Evolutionary conservation across 2,797 vertebrate genomes (phyloP).

Genomic region (Salarias fasciatus): DNA sequence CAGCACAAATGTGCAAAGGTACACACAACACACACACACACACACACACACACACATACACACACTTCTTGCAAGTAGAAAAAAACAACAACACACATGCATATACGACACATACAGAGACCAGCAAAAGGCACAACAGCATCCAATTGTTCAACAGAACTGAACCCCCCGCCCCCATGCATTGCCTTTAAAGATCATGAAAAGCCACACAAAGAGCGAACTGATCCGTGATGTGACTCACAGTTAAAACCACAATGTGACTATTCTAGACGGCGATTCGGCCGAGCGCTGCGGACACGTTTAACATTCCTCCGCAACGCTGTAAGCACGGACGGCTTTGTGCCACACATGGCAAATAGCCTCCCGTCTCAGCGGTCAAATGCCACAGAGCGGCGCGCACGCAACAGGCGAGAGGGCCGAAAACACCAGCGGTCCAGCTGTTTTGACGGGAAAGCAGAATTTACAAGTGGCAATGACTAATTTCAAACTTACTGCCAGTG

Average conservation of each 20-base stretch:
- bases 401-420: too few relatives aligned
- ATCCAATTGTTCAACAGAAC: constrained; percentile 34
- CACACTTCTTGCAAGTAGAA: background rate
- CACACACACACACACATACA: constrained; percentile 12
- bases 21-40: constrained; percentile 42
- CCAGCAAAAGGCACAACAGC: background rate
- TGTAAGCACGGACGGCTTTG: constrained; percentile 40
- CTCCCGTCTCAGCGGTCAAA: constrained; percentile 25
- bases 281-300: constrained; percentile 34
- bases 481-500: background rate
- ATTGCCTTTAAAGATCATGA: constrained; percentile 42
- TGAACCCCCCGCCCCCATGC: constrained; percentile 3
- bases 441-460: background rate
- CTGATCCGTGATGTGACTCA: constrained; percentile 24
- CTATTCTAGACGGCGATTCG: constrained; percentile 30
- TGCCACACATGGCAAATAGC: constrained; percentile 31
- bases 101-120: background rate
- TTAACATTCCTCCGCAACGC: constrained; percentile 26
- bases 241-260: constrained; percentile 31
- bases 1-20: constrained; percentile 49
- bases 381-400: constrained; percentile 19
- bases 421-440: constrained; percentile 1
- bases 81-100: background rate
- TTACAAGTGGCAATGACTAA: too few relatives aligned
- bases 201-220: constrained; percentile 38